Evolutionary conservation across 2,888 invertebrate genomes (phyloP), one percentile per base, ranked within the genome.

Genomic region (Acrocyrtus sp.): DNA sequence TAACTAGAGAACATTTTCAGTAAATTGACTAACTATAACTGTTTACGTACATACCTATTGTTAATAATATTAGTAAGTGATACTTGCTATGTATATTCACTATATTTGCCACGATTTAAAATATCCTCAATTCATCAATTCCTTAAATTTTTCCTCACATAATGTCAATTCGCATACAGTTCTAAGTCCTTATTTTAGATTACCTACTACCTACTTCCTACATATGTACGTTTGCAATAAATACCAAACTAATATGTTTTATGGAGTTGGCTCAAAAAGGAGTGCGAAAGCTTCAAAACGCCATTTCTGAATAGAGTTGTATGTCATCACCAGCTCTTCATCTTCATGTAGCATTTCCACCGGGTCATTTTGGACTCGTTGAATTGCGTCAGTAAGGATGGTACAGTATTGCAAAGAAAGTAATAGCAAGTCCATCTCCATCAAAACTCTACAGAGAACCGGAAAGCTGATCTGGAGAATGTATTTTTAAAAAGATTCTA

Each of bases 341-440:
- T 67, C 58, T 2, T 58, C 67, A 21, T 58, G 67, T 3, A 48
- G 22, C 57, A 67, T 51, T 17, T 67, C 67, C 27, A 67, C 67
- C 0, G 67, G 67, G 21, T 67, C 58, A 19, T 58, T 45, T 12
- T 43, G 12, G 3, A 67, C 17, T 10, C 57, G 51, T 24, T 58
- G 41, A 15, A 60, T 27, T 4, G 34, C 57, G 12, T 58, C 41
- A 1, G 58, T 60, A 19, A 41, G 51, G 10, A 67, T 34, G 2
- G 67, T 67, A 29, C 58, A 58, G 1, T 47, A 58, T 12, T 60
- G 51, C 19, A 67, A 24, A 1, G 51, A 43, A n/a, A 67, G 22
- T 10, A 27, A 51, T 39, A 58, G 43, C 15, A 67, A 45, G n/a
- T 67, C 67, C 67, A 67, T 50, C 22, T 67, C 67, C 58, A 67